Conservation (phyloP, 2,797 vertebrate species). For the Threskiornis aethiopicus region DNA sequence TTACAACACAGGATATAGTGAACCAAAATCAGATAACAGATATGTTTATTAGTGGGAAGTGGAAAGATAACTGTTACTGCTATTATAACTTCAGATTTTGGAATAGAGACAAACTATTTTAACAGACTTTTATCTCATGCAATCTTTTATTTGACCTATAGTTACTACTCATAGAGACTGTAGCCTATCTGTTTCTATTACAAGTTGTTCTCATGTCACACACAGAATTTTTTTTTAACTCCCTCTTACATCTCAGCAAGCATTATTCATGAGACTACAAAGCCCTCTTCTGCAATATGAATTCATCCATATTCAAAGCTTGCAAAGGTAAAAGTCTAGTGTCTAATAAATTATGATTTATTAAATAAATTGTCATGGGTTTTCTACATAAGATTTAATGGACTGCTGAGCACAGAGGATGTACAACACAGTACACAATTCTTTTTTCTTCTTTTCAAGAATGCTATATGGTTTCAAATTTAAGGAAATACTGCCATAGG, state of each 20-base stretch:
- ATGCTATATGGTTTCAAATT: neutral
- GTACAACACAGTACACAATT: fast-evolving
- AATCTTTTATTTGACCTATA: neutral
- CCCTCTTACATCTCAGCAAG: neutral
- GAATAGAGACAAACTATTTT: neutral
- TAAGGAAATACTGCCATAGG: neutral
- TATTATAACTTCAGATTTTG: neutral
- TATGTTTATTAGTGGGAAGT: neutral
- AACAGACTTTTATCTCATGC: neutral
- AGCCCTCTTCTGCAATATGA: neutral
- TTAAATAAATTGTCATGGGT: neutral
- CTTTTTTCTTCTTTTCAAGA: neutral
- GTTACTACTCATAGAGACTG: neutral
- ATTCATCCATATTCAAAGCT: neutral
- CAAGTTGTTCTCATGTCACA: neutral
- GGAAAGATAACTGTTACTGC: neutral
- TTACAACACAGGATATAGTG: neutral
- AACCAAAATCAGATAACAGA: neutral
- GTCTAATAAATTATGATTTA: neutral
- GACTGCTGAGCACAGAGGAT: neutral
- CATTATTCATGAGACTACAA: neutral
- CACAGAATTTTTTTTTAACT: neutral
- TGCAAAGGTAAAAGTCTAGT: neutral
- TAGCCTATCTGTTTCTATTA: neutral
- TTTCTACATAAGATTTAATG: neutral